A percentile compares a stretch with the other conserved stretches of the same genome.
Conservation (phyloP, 2,888 invertebrate genomes). For the Meliscaeva auricollis region DNA sequence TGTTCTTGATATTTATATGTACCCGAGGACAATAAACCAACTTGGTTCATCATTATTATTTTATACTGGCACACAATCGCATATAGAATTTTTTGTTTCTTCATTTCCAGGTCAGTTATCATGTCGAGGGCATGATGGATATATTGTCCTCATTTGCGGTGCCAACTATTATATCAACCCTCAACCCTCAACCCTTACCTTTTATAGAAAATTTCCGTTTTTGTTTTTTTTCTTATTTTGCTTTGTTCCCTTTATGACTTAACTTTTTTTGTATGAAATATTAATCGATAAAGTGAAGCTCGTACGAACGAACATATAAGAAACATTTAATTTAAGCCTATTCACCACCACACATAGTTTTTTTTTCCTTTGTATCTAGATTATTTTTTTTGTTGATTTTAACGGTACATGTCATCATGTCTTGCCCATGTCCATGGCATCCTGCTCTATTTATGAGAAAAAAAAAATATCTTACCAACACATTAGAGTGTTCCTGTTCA, state of each 20-base stretch:
- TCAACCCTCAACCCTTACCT: slow-evolving; percentile 5
- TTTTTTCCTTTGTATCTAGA: slow-evolving; percentile 3
- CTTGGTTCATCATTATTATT: slow-evolving; percentile 51
- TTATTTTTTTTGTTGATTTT: slow-evolving; percentile 3
- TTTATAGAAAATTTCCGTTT: slow-evolving; percentile 9
- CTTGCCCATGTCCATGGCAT: slow-evolving; percentile 32
- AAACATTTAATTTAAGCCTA: slow-evolving; percentile 32
- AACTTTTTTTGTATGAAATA: slow-evolving; percentile 4
- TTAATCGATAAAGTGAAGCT: slow-evolving; percentile 42
- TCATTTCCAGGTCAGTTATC: slow-evolving; percentile 70
- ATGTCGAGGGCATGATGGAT: slow-evolving; percentile 67
- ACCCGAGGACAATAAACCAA: slow-evolving; percentile 63
- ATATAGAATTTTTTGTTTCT: slow-evolving; percentile 19
- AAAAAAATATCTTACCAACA: slow-evolving; percentile 2
- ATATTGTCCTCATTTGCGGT: slow-evolving; percentile 59
- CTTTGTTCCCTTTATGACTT: slow-evolving; percentile 36
- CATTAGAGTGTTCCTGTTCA: background rate
- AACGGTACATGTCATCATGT: slow-evolving; percentile 30
- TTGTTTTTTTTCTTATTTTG: slow-evolving; percentile 23
- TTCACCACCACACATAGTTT: background rate
- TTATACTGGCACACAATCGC: slow-evolving; percentile 5
- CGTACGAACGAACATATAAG: slow-evolving; percentile 18
- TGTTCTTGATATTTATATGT: slow-evolving; percentile 72
- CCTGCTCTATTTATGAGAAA: slow-evolving; percentile 30
- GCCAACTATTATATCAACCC: slow-evolving; percentile 55